Evolutionary conservation across 2,888 invertebrate genomes (phyloP), one percentile per base, ranked within the genome.

Genomic region (Ametastegia equiseti): DNA sequence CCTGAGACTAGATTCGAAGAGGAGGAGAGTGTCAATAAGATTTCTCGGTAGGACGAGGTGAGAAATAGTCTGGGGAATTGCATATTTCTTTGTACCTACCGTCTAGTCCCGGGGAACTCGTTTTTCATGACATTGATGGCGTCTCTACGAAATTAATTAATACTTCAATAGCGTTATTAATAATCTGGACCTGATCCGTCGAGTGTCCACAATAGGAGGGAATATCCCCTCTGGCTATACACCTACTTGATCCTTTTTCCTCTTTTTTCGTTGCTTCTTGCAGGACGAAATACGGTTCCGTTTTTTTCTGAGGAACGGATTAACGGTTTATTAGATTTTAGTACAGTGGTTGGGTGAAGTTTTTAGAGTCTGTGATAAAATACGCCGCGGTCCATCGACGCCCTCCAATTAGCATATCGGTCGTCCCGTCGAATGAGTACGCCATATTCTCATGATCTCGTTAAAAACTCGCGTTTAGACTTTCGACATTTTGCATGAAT

Each of bases 131-230:
- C 54, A 54, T 54, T 75, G 33, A 75, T 36, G 54, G 75, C 75
- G 36, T 75, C 19, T 50, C 75, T 36, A 75, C 11, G 30, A 73
- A 67, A 73, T 80, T 80, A 80, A 80, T 80, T 73, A 80, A 80
- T 27, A 39, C 57, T 54, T 42, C 50, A 54, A 69, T 80, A 36
- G 57, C 42, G 42, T 73, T 80, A 73, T 57, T 57, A 80, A 80
- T 80, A 73, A 80, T 60, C 67, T 36, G 27, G 42, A 67, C 71
- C 47, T 33, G 33, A 75, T 75, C 75, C 33, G 19, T 4, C 13
- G 50, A 36, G 36, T 33, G 33, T 19, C 19, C 36, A 75, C 50
- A 54, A 50, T 54, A 15, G 50, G 6, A 19, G 19, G 50, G 36
- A 75, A 75, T 75, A 54, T 54, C 47, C 9, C 54, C n/a, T 71